Evolutionary conservation across 2,113 vertebrate species (phyloP).

Genomic region (Paedocypris sp.): DNA sequence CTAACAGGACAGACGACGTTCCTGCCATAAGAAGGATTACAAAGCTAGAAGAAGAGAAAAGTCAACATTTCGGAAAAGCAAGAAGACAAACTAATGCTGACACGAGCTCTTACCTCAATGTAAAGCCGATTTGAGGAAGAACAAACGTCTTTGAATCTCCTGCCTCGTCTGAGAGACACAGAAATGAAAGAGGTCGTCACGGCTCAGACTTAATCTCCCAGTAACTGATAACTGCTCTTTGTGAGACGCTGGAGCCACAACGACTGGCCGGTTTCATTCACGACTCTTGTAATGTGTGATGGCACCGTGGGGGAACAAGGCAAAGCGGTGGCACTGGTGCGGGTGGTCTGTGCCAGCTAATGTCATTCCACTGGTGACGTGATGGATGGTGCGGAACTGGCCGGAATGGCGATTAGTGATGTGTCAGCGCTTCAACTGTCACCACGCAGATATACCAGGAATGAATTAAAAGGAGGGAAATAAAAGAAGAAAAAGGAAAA

Average conservation of each 20-base stretch:
- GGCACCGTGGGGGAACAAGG: conserved; percentile 28
- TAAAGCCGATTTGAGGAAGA: not conserved
- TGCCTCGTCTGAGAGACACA: not conserved
- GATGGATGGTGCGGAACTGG: conserved; percentile 20
- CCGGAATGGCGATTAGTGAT: conserved; percentile 30
- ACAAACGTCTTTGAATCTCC: not conserved
- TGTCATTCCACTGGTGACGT: conserved; percentile 33
- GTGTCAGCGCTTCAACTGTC: conserved; percentile 30
- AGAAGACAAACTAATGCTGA: conserved; percentile 8
- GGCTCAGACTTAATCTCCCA: not conserved
- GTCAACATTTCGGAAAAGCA: not conserved
- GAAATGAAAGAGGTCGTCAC: not conserved
- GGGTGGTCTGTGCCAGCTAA: conserved; percentile 32
- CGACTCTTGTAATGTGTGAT: conserved; percentile 31
- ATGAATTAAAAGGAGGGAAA: no score
- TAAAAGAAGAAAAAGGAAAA: no score
- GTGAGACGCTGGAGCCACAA: not conserved
- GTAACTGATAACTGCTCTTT: conserved; percentile 4
- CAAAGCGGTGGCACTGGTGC: conserved; percentile 11
- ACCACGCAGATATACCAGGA: no score
- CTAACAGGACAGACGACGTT: conserved; percentile 12
- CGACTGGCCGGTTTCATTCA: conserved; percentile 10
- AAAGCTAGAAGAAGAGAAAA: conserved; percentile 2
- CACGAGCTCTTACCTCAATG: conserved; percentile 29
- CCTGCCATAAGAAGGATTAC: conserved; percentile 11